Conservation (phyloP, 2,797 vertebrate species). For the Arrhamphus sclerolepis region DNA sequence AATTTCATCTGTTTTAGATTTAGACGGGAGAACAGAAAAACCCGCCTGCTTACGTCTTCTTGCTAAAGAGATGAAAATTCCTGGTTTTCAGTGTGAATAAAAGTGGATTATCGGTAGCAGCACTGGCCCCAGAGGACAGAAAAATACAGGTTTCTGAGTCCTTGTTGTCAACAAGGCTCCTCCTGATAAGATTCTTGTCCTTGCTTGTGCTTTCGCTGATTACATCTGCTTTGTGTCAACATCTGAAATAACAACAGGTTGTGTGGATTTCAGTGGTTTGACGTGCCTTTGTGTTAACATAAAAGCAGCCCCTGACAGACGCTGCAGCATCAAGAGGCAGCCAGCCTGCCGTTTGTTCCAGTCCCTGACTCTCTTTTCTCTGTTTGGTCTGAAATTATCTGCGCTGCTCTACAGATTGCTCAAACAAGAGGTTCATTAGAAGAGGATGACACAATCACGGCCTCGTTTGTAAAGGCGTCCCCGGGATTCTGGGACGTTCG, state of each 20-base stretch:
- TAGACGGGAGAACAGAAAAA: too few species aligned
- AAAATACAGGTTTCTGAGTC: too few species aligned
- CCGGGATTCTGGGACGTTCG: not conserved
- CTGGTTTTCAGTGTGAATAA: too few species aligned
- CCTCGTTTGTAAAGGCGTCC: not conserved
- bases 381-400: conserved; percentile 7
- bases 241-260: conserved; percentile 44
- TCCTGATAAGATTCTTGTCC: conserved; percentile 27
- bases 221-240: conserved; percentile 36
- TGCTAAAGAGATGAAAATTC: too few species aligned
- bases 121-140: too few species aligned
- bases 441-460: not conserved
- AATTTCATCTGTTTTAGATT: too few species aligned
- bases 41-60: too few species aligned
- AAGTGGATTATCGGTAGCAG: too few species aligned
- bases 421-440: not conserved
- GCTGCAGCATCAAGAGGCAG: not conserved
- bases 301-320: conserved; percentile 25
- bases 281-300: conserved; percentile 22
- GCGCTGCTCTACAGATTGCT: not conserved
- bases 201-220: conserved; percentile 6
- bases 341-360: not conserved
- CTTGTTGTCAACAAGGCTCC: too few species aligned
- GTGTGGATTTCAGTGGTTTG: conserved; percentile 25
- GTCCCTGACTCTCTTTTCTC: not conserved